These are phyloP conservation scores for Pristionchus japonicus DNA, from an alignment of 2,888 invertebrate genomes.

Conservation along the genomic window DNA sequence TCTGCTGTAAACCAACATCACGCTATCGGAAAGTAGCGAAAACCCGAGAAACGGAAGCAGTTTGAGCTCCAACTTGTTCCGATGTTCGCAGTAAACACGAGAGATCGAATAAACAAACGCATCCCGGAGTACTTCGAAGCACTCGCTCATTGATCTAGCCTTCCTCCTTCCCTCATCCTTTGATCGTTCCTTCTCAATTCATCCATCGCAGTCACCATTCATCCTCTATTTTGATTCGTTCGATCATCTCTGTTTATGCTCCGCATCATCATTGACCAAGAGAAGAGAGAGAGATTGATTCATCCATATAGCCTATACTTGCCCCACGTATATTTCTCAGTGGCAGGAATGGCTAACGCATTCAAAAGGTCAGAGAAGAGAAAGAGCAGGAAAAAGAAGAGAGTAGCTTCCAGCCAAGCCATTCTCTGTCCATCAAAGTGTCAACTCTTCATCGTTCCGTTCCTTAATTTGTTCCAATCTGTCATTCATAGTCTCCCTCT, in stretches of 20 bases:
- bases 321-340: background rate
- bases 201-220: background rate
- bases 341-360: too few relatives aligned
- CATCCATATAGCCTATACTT: background rate
- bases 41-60: background rate
- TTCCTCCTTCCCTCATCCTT: background rate
- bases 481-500: constrained; percentile 9
- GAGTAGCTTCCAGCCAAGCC: too few relatives aligned
- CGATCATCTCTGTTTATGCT: background rate
- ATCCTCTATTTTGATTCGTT: background rate
- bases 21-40: background rate
- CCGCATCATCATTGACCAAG: too few relatives aligned
- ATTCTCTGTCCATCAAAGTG: constrained; percentile 1
- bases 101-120: background rate
- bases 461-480: constrained; percentile 7
- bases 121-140: background rate
- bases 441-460: constrained; percentile 1
- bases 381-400: too few relatives aligned
- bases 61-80: background rate
- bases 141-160: background rate
- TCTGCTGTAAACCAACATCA: background rate
- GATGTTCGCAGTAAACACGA: constrained; percentile 6
- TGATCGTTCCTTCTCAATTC: background rate
- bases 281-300: too few relatives aligned
- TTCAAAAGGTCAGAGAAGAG: too few relatives aligned